Percentiles rank a stretch among this genome's conserved stretches.
Conservation (phyloP, 2,888 invertebrate species). For the Agrotis puta region DNA sequence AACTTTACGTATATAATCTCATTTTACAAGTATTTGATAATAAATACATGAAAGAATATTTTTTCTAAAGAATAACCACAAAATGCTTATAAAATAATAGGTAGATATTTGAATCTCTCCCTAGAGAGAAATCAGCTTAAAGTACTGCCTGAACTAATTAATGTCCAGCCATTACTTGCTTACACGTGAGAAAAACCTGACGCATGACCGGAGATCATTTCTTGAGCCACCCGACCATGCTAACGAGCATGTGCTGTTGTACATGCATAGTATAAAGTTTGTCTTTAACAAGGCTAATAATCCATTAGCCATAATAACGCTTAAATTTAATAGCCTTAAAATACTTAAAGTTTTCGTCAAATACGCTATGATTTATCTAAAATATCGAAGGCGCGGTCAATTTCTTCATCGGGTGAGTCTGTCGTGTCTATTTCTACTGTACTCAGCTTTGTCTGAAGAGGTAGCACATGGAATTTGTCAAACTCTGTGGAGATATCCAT, state of each 20-base stretch:
- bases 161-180: background rate
- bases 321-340: slow-evolving; percentile 9
- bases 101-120: slow-evolving; percentile 26
- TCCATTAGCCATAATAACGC: slow-evolving; percentile 19
- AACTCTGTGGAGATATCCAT: slow-evolving; percentile 22
- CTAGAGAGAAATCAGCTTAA: slow-evolving; percentile 11
- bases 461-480: slow-evolving; percentile 31
- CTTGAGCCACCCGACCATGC: slow-evolving; percentile 1
- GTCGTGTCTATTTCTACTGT: slow-evolving; percentile 29
- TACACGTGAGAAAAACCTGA: background rate
- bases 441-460: slow-evolving; percentile 49
- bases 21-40: slow-evolving; percentile 16
- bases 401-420: slow-evolving; percentile 85
- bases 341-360: background rate
- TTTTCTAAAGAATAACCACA: slow-evolving; percentile 28
- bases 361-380: slow-evolving; percentile 81
- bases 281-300: background rate
- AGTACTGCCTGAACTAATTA: slow-evolving; percentile 10
- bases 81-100: slow-evolving; percentile 29
- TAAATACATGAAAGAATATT: slow-evolving; percentile 16
- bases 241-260: background rate
- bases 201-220: slow-evolving; percentile 6
- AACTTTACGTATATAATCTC: slow-evolving; percentile 20
- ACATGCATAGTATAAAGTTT: slow-evolving; percentile 8
- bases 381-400: slow-evolving; percentile 85